These are phyloP conservation scores for Sternarchorhynchus goeldii DNA, from an alignment of 2,797 vertebrate genomes.

Conservation along the genomic window DNA sequence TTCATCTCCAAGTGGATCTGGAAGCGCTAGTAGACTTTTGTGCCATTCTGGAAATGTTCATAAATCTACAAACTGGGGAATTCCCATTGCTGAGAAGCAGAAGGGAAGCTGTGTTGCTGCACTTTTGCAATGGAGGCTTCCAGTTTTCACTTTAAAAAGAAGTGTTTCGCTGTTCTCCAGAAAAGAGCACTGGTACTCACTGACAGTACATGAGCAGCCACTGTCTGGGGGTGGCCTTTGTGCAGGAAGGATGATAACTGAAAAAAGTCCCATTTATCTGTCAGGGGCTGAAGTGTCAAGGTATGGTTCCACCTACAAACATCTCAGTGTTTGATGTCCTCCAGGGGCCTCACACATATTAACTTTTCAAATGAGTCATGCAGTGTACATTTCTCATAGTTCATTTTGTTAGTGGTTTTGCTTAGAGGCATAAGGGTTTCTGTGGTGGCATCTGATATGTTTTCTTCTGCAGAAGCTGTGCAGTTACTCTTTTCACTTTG, in stretches of 20 bases:
- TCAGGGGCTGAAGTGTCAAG: conserved; percentile 47
- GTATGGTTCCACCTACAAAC: conserved; percentile 50
- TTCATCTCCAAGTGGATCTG: conserved; percentile 31
- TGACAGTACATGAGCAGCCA: background rate
- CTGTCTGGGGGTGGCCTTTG: conserved; percentile 22
- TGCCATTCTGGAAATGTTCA: conserved; percentile 53
- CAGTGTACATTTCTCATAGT: conserved; percentile 27
- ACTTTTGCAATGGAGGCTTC: conserved; percentile 2
- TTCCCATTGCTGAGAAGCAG: conserved; percentile 42
- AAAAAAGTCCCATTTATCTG: conserved; percentile 58
- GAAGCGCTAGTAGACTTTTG: conserved; percentile 23
- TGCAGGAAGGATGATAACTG: conserved; percentile 54
- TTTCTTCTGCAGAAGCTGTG: conserved; percentile 44
- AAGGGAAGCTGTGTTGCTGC: conserved; percentile 35
- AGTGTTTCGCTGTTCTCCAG: background rate
- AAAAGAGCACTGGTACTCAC: background rate
- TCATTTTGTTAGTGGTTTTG: conserved; percentile 54
- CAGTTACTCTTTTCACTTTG: conserved; percentile 44
- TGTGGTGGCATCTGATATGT: conserved; percentile 46
- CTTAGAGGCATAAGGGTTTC: conserved; percentile 61
- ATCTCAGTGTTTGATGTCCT: conserved; percentile 52
- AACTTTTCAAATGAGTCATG: conserved; percentile 64
- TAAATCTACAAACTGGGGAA: conserved; percentile 54
- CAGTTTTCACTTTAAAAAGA: background rate
- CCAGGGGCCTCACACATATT: conserved; percentile 53